A percentile compares a stretch with the other conserved stretches of the same genome.
Evolutionary conservation across 2,113 vertebrate species (phyloP).

Genomic region (Bos javanicus): DNA sequence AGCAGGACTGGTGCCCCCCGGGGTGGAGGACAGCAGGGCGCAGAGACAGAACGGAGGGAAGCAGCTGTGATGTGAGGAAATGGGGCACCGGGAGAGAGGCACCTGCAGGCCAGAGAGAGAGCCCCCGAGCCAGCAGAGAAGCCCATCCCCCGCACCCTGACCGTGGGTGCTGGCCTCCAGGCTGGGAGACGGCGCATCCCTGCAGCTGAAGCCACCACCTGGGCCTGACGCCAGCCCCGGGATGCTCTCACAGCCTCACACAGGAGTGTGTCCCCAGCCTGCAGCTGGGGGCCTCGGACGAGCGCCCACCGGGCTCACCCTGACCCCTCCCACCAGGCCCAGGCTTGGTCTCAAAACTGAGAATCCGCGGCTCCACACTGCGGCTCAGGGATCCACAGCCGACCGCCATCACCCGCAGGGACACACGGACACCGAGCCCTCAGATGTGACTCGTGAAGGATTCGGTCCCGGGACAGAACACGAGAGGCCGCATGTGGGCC

Average conservation of each 20-base stretch:
- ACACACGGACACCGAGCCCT: accelerated
- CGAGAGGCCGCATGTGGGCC: accelerated
- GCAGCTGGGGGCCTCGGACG: not conserved
- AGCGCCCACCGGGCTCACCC: accelerated
- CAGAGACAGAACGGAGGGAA: not conserved
- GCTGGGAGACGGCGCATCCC: accelerated
- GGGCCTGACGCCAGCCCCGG: not conserved
- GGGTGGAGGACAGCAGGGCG: accelerated
- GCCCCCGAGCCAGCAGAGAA: not conserved
- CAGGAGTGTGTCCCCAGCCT: not conserved
- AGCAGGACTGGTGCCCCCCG: not conserved
- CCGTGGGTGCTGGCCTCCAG: accelerated
- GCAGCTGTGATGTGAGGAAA: accelerated
- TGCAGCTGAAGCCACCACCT: accelerated
- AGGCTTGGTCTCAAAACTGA: not conserved
- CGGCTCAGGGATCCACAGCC: not conserved
- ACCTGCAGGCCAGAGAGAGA: not conserved
- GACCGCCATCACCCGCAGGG: not conserved
- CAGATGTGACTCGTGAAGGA: not conserved
- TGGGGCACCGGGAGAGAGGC: accelerated
- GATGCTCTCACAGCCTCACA: not conserved
- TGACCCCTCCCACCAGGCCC: not conserved
- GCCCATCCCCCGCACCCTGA: accelerated
- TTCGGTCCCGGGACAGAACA: not conserved
- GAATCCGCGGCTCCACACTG: accelerated